Conservation (phyloP, 1,140 invertebrate species). For the Heliothis virescens region DNA sequence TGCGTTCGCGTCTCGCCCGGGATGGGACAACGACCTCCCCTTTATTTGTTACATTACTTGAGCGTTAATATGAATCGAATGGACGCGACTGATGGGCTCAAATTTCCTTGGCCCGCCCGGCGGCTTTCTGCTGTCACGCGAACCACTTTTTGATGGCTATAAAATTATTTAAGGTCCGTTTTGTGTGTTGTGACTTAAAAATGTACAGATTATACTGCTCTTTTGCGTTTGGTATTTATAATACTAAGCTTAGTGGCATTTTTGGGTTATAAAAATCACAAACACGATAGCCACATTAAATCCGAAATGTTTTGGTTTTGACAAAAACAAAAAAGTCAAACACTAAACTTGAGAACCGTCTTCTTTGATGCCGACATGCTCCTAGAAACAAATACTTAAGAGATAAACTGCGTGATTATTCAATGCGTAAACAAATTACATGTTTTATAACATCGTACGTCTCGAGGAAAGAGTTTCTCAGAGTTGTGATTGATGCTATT, state of each 20-base stretch:
- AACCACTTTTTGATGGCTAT: slow-evolving; percentile 72
- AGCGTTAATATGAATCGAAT: slow-evolving; percentile 83
- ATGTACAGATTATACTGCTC: slow-evolving; percentile 39
- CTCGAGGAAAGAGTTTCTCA: slow-evolving; percentile 35
- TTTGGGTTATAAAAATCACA: neutral
- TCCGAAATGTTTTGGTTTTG: no score
- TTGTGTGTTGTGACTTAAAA: slow-evolving; percentile 23
- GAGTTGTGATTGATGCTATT: slow-evolving; percentile 45
- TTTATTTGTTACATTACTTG: slow-evolving; percentile 84
- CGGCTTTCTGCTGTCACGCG: slow-evolving; percentile 75
- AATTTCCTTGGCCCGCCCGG: slow-evolving; percentile 74
- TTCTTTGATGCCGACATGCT: neutral
- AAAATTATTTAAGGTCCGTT: slow-evolving; percentile 69
- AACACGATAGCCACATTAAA: no score
- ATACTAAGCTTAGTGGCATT: neutral
- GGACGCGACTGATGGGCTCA: slow-evolving; percentile 76
- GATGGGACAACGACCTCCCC: slow-evolving; percentile 79
- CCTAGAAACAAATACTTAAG: neutral
- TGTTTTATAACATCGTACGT: slow-evolving; percentile 37
- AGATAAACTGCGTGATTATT: slow-evolving; percentile 10
- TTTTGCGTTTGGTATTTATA: slow-evolving; percentile 20
- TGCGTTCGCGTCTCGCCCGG: slow-evolving; percentile 67
- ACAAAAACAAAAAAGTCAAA: no score
- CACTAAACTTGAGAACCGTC: neutral
- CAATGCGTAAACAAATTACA: slow-evolving; percentile 51